Base-by-base conservation (phyloP, 1,140 invertebrate species). In the Lordiphosa collinella region DNA sequence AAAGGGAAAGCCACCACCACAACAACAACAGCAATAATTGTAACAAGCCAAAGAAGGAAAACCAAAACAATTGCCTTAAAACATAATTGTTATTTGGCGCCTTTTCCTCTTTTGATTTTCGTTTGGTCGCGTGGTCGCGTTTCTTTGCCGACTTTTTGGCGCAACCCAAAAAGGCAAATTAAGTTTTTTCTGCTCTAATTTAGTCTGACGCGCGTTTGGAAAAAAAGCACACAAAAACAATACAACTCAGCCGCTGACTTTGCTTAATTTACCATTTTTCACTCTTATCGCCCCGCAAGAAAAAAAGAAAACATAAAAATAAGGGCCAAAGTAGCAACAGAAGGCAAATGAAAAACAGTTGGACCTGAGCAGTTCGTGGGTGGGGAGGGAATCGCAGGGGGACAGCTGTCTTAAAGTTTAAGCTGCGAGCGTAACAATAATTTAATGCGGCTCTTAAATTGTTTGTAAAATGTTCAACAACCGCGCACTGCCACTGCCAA, bases 241-340 rank as follows among this genome's bases (percentile, higher is more conserved):
- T 58, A 75, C 62, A 64, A 57, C 29, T 43, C 44, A 44, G 68
- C 48, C 35, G 68, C 58, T 54, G 58, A 63, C 70, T 84, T 84
- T 79, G 78, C 78, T 84, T 84, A 84, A 84, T 84, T 84, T 78
- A 84, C 79, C 72, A 84, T 84, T 84, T 84, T 84, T 84, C 78
- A 84, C 78, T 84, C 78, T 84, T 84, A 84, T 84, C 78, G 78
- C 78, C 59, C 46, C 71, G 53, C 60, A 29, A 53, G 47, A 67
- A 43, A 14, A 29, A 40, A 29, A 35, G 32, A 13, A 54, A 48
- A 73, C 72, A 84, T 84, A 78, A 84, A 84, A 84, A 76, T 78
- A 78, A 60, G 61, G 56, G 54, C 63, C 50, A 59, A 67, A 68
- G 47, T 31, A 22, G 63, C 54, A 32, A n/a, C 56, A 57, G 38